Evolutionary conservation across 2,888 invertebrate genomes (phyloP).

Genomic region (Muscina levida): DNA sequence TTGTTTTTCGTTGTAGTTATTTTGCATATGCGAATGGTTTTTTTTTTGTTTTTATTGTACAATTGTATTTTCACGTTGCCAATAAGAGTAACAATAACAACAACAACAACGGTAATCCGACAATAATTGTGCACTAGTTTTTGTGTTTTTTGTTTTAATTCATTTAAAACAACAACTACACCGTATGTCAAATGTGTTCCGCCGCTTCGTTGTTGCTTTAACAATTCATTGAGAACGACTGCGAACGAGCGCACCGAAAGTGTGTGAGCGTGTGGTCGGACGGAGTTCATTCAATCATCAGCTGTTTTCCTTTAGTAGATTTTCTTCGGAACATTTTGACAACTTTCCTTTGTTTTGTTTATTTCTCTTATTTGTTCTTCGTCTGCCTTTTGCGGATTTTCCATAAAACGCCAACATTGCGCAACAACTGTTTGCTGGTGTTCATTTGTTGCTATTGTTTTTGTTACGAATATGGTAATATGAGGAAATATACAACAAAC

Average conservation of each 20-base stretch:
- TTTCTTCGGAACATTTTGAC: slow-evolving; percentile 14
- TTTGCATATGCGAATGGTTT: slow-evolving; percentile 26
- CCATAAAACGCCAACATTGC: neutral
- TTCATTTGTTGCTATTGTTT: neutral
- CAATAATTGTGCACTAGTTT: neutral
- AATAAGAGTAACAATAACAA: slow-evolving; percentile 15
- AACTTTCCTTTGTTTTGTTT: slow-evolving; percentile 39
- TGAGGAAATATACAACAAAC: too few relatives aligned
- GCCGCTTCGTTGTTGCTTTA: slow-evolving; percentile 43
- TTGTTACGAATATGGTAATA: too few relatives aligned
- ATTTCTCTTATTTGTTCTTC: neutral
- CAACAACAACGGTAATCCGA: too few relatives aligned
- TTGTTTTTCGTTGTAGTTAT: slow-evolving; percentile 19
- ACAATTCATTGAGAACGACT: slow-evolving; percentile 51
- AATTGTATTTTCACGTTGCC: slow-evolving; percentile 12
- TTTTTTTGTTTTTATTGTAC: slow-evolving; percentile 4
- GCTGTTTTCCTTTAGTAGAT: slow-evolving; percentile 40
- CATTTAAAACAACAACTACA: slow-evolving; percentile 45
- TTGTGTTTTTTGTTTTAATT: slow-evolving; percentile 28
- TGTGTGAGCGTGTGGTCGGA: too few relatives aligned
- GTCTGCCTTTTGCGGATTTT: neutral
- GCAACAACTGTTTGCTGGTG: neutral
- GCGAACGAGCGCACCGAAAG: too few relatives aligned
- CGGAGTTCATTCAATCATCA: slow-evolving; percentile 37
- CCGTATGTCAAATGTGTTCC: neutral